Base-by-base conservation (phyloP, 2,113 vertebrate species). In the Chaetodon auriga region DNA sequence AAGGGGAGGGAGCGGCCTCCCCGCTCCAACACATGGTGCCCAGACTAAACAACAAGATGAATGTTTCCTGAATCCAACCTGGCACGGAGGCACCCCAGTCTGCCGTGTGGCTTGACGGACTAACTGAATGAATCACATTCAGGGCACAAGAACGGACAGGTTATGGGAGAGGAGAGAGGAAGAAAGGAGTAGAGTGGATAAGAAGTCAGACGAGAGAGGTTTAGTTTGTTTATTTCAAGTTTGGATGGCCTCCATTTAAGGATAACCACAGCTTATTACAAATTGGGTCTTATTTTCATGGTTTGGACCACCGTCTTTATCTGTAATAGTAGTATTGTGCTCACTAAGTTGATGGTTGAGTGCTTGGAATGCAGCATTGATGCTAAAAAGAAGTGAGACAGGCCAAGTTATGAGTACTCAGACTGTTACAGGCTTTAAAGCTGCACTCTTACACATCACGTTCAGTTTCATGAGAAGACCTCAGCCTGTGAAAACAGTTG, bases 31-130 rank as follows among this genome's bases (percentile, higher is more conserved):
- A 90, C 82, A 92, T 90, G 92, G 85, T 84, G 81, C 87, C 82
- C 91, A 94, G 91, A 93, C 93, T 94, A 92, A 92, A 93, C 91
- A 93, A 81, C 83, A 73, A 87, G 90, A 91, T 85, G 83, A 91
- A 91, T 88, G 91, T 90, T 91, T 94, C 87, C 90, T 87, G 89
- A 88, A 82, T 82, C 60, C 74, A 61, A 48, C 83, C 90, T 90
- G 92, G 89, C 83, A 90, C 19, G 1, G 75, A 86, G 68, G 61
- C 61, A 68, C 75, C 74, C 68, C 80, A 60, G 46, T 91, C 87
- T 82, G 77, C 71, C 43, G 2, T 54, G 87, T 68, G 79, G 74
- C 75, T 84, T 23, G 51, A 78, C 49, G 25, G 82, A 68, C 48
- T 43, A 58, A 53, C 48, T 81, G 74, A 90, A 82, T 57, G 72